These are phyloP conservation scores for Clunio marinus DNA, from an alignment of 2,888 invertebrate species.

Conservation along the genomic window DNA sequence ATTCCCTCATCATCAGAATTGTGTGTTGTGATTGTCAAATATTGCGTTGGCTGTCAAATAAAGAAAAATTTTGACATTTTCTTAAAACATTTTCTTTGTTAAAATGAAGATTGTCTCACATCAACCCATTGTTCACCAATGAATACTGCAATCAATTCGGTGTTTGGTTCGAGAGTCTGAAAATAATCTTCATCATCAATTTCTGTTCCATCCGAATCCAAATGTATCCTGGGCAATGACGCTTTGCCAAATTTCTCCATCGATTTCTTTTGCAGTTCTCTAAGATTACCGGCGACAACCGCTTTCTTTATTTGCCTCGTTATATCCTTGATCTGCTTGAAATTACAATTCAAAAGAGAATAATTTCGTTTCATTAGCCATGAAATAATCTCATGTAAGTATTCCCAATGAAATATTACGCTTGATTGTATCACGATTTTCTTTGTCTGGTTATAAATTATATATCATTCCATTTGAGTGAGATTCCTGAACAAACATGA, in stretches of 20 bases:
- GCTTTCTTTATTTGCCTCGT: conserved; percentile 77
- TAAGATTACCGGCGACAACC: conserved; percentile 71
- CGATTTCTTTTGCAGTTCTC: conserved; percentile 72
- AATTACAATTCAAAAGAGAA: not conserved
- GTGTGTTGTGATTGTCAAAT: conserved; percentile 53
- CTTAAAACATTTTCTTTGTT: not conserved
- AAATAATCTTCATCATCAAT: conserved; percentile 95
- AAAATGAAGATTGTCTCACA: conserved; percentile 45
- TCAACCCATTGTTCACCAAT: conserved; percentile 70
- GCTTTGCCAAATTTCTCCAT: conserved; percentile 67
- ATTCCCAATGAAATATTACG: too few relatives aligned
- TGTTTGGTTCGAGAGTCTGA: conserved; percentile 81
- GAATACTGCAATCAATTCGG: conserved; percentile 75
- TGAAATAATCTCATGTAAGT: too few relatives aligned
- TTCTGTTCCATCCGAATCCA: conserved; percentile 91
- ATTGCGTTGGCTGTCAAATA: conserved; percentile 48
- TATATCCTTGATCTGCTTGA: conserved; percentile 57
- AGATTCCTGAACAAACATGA: too few relatives aligned
- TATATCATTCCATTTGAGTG: too few relatives aligned
- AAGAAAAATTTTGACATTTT: not conserved
- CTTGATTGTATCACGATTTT: too few relatives aligned
- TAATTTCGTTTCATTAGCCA: not conserved
- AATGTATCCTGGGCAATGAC: conserved; percentile 69
- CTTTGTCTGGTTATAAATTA: too few relatives aligned
- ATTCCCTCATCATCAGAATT: conserved; percentile 59